These are phyloP conservation scores for Orchestes rusci DNA, from an alignment of 2,888 invertebrate genomes.

Conservation along the genomic window DNA sequence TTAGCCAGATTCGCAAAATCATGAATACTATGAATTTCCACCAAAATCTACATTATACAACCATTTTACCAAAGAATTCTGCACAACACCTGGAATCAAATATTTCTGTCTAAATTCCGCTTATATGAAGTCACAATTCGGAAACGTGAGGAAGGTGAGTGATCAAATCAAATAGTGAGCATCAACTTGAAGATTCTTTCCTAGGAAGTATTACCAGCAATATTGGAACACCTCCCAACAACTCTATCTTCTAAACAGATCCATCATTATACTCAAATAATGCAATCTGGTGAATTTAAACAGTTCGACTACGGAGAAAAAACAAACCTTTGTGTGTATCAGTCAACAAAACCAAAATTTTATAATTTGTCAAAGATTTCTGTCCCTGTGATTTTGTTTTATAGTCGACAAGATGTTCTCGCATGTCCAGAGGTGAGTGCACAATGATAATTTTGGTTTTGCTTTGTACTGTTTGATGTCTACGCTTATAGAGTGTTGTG, in stretches of 20 bases:
- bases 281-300: slow-evolving; percentile 15
- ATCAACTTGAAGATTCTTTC: too few relatives aligned
- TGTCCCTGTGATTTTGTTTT: slow-evolving; percentile 13
- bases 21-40: slow-evolving; percentile 7
- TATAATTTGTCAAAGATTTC: slow-evolving; percentile 9
- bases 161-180: too few relatives aligned
- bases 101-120: too few relatives aligned
- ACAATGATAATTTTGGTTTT: slow-evolving; percentile 2
- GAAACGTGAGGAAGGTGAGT: too few relatives aligned
- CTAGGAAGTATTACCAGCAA: too few relatives aligned
- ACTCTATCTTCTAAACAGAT: slow-evolving; percentile 10
- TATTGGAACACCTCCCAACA: slow-evolving; percentile 5
- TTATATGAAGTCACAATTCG: too few relatives aligned
- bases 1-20: too few relatives aligned
- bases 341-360: slow-evolving; percentile 7
- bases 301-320: slow-evolving; percentile 12
- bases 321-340: slow-evolving; percentile 10
- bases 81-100: slow-evolving; percentile 4
- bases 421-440: slow-evolving; percentile 9
- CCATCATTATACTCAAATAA: slow-evolving; percentile 9
- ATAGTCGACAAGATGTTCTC: slow-evolving; percentile 11
- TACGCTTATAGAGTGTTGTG: slow-evolving; percentile 8
- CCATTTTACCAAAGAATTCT: slow-evolving; percentile 4
- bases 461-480: slow-evolving; percentile 1
- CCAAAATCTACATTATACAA: slow-evolving; percentile 2